phyloP scores from a whole-genome alignment of 2,113 vertebrate species.

The Alectura lathami region DNA sequence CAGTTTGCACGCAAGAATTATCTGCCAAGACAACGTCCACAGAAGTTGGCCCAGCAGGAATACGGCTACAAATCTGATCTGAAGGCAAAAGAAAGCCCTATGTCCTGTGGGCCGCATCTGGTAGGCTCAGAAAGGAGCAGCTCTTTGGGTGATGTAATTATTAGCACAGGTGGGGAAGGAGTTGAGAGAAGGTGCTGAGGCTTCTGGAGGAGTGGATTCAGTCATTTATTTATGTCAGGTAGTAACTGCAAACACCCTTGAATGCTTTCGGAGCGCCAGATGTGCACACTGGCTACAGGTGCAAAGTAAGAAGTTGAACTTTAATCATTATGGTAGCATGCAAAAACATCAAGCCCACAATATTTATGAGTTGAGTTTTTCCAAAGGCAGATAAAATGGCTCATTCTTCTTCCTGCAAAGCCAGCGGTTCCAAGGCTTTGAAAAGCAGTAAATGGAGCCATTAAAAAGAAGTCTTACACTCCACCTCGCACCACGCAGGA shows the following conservation, averaged over 20 bases:
- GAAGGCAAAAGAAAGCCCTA: neutral
- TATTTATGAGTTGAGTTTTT: neutral
- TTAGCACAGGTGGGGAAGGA: conserved; percentile 44
- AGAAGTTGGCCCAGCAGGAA: neutral
- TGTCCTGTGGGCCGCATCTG: neutral
- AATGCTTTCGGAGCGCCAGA: neutral
- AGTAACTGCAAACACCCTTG: neutral
- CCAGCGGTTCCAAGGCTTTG: neutral
- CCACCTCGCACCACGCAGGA: neutral
- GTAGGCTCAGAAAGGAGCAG: neutral
- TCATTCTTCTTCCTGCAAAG: neutral
- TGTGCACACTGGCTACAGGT: neutral
- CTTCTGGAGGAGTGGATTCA: neutral
- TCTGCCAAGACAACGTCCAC: too few species aligned
- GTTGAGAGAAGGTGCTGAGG: neutral
- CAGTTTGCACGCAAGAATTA: neutral
- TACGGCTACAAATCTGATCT: neutral
- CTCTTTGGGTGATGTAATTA: conserved; percentile 12
- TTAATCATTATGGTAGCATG: conserved; percentile 4
- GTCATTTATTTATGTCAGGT: neutral
- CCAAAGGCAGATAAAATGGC: conserved; percentile 14
- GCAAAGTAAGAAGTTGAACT: neutral
- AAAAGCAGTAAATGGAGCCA: neutral
- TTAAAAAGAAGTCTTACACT: neutral
- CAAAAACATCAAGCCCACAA: neutral